Percentiles rank a stretch among this genome's conserved stretches.
Evolutionary conservation across 30 jellyfish, hydroid and myxozoan genomes (phyloP).

Genomic region (Hydractinia symbiolongicarpus): DNA sequence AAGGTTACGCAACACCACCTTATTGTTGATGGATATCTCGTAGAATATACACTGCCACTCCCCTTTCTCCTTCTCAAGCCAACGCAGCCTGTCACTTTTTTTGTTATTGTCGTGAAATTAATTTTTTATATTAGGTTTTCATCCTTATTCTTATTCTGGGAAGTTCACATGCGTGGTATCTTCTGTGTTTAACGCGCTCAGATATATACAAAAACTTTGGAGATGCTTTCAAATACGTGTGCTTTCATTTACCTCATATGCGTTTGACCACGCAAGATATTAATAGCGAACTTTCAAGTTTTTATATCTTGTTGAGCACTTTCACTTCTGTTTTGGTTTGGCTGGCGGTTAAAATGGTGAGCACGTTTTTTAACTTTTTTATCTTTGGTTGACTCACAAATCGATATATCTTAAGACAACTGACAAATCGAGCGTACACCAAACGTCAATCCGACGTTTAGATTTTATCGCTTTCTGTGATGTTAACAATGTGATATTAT

Average conservation of each 20-base stretch:
- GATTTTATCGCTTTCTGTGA: too few species aligned
- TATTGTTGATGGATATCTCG: too few species aligned
- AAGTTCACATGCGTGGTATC: background rate
- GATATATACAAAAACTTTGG: background rate
- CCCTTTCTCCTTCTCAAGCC: too few species aligned
- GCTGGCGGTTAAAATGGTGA: slow-evolving; percentile 3
- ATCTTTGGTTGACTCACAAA: too few species aligned
- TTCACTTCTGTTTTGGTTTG: background rate
- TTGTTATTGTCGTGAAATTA: too few species aligned
- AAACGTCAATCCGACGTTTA: too few species aligned
- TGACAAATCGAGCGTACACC: too few species aligned
- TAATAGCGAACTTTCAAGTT: background rate
- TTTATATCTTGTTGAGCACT: background rate
- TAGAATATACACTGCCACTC: too few species aligned
- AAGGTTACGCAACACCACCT: too few species aligned
- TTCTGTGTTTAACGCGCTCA: background rate
- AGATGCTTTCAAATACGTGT: background rate
- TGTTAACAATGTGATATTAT: too few species aligned
- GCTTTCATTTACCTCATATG: background rate
- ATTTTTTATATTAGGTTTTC: background rate
- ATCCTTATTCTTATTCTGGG: slow-evolving; percentile 1
- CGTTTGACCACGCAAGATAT: background rate
- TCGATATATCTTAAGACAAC: too few species aligned
- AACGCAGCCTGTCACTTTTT: too few species aligned
- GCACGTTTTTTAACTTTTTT: background rate